Evolutionary conservation across 2,113 vertebrate genomes (phyloP), one percentile per base, ranked within the genome.

Genomic region (Aythya baeri): DNA sequence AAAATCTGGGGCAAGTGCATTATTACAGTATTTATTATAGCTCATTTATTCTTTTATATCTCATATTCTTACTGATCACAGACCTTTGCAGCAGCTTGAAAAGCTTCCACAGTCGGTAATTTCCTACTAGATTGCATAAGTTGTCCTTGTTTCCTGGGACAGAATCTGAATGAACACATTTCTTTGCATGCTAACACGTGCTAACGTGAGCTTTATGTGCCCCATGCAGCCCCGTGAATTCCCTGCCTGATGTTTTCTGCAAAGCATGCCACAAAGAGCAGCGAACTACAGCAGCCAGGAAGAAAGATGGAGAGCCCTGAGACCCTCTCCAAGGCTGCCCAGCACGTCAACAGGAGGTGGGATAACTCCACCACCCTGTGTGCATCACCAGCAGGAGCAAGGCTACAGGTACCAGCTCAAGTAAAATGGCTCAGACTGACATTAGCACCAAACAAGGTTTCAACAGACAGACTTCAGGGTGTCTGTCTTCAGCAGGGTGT

Each of bases 191-290:
- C 71, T 36, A 78, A 38, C 15, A 4, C 2, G 1, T 9, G 10
- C 25, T 50, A 77, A 75, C 27, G 25, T 32, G 6, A 58, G 41
- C 9, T 34, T 38, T 25, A 58, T 11, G 13, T 1, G 13, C 34
- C 36, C 67, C 26, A 20, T 16, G 11, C 4, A 20, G 65, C 1
- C 17, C 22, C 34, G 12, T 7, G n/a, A 67, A 54, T 16, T 32
- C 36, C 10, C 13, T 31, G 11, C 5, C 21, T 32, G 20, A 34
- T 11, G 4, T 5, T 11, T 17, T 25, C 65, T 72, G 43, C 34
- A 70, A 38, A 84, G 13, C 15, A 23, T 59, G 14, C 34, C 52
- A 29, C 0, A 0, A 11, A 70, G 12, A 10, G 4, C 13, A 32
- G 22, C 20, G 26, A 95, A 82, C 17, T 12, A 32, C 3, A 0